Evolutionary conservation across 2,797 vertebrate genomes (phyloP).

Genomic region (Pteronotus mesoamericanus): DNA sequence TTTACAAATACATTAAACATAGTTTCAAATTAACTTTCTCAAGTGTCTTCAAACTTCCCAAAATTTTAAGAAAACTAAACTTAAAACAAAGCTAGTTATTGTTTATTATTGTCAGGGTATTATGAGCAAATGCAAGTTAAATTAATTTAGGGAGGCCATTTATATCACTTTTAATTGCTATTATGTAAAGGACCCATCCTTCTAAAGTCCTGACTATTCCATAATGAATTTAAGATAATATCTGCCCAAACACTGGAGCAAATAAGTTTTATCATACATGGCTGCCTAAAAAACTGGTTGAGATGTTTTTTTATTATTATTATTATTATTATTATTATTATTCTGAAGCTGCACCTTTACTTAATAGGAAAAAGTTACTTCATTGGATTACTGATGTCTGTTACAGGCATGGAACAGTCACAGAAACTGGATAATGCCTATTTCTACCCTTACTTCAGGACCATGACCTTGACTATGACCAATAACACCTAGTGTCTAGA

Average conservation of each 20-base stretch:
- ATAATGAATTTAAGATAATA: not conserved
- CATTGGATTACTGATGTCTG: not conserved
- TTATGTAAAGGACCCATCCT: not conserved
- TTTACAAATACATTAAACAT: not conserved
- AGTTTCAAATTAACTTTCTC: not conserved
- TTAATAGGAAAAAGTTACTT: not conserved
- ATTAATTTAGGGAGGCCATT: not conserved
- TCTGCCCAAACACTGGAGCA: not conserved
- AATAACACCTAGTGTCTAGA: no score
- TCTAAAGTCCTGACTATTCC: not conserved
- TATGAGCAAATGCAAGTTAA: not conserved
- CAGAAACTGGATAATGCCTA: accelerated
- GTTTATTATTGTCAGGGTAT: not conserved
- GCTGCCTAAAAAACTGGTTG: not conserved
- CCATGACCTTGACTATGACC: no score
- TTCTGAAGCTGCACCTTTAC: not conserved
- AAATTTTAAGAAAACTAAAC: not conserved
- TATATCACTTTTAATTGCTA: not conserved
- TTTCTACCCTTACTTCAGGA: not conserved
- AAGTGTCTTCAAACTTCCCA: not conserved
- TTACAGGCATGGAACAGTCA: not conserved
- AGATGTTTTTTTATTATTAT: not conserved
- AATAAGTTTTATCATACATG: not conserved
- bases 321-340: not conserved
- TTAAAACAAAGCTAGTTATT: not conserved